Base-by-base conservation (phyloP, 2,888 invertebrate species). In the Ectemnius continuus region DNA sequence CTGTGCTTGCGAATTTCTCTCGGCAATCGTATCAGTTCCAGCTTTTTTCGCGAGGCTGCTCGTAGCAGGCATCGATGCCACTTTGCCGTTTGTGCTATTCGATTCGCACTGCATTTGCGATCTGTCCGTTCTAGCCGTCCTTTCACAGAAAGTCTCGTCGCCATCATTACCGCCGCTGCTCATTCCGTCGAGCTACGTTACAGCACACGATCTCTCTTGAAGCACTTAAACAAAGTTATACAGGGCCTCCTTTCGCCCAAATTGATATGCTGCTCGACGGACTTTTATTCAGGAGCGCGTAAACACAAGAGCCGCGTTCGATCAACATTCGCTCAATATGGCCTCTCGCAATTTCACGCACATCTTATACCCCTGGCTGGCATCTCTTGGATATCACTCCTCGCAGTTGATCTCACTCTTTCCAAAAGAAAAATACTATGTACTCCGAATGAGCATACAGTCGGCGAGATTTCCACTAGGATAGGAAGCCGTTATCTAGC, bases 311-410 rank as follows among this genome's bases (percentile, higher is more conserved):
- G 79, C 83, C 83, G 83, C 85, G 83, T 85, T 82, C 79, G 84
- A 79, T 83, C 87, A 87, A 87, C 87, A 87, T 85, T 85, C 80
- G 82, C 81, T 85, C 86, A 87, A 87, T 87, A 87, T 87, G 87
- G 87, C 87, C 86, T 78, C 78, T 84, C 67, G 76, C 76, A 74
- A 36, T 36, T 36, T 36, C 36, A 36, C 36, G 36, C 36, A 36
- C 36, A 36, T 36, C 36, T 36, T 36, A 36, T 36, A 36, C 47
- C 47, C 57, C 36, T 36, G 36, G 36, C 36, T 36, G 36, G 36
- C 36, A 36, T 36, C 36, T 11, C 36, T 36, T 8, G 36, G 23
- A 23, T 23, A 23, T 23, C 23, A 23, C 23, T 23, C 23, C 3
- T 23, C 23, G 23, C 23, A 23, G 23, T 23, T 23, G 23, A 23